Base-by-base conservation (phyloP, 2,888 invertebrate species). In the Steinernema carpocapsae region DNA sequence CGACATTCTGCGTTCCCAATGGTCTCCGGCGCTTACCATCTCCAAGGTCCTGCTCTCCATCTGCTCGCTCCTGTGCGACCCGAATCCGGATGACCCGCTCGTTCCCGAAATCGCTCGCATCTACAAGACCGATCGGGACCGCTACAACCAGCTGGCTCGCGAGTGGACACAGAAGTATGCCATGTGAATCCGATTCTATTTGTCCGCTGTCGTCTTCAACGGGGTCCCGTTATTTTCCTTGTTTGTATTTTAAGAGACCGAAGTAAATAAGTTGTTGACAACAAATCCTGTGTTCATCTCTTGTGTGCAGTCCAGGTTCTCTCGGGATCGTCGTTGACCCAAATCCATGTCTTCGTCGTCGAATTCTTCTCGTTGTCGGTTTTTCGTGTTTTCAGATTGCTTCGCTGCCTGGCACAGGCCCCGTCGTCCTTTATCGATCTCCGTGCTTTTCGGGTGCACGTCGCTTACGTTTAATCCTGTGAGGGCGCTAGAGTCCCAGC, bases 141-240 rank as follows among this genome's bases (percentile, higher is more conserved):
- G 96, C 78, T 85, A 99, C 92, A 95, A 96, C 92, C 94, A 95
- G 92, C 92, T 95, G 92, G 97, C 97, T 90, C 93, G 95, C 90
- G 97, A 99, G 92, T 99, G 97, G 97, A 97, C 97, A 91, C 93
- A 95, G 92, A 97, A 97, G 92, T 97, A 97, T 92, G 97, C 97
- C 92, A 97, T 96, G 96, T 87, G 79, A 83, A 77, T 29, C 52
- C 19, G 24, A 52, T 24, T 52, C 24, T 52, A 52, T 24, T 52
- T 52, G 19, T 37, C 37, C 24, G 52, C 52, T 52, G 52, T 52
- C 24, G 52, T 52, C 52, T 52, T 64, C 64, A 64, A 64, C 64
- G 29, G 64, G 64, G 64, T 64, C 64, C 64, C 37, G 64, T 64
- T 52, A 22, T 48, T 52, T 52, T 37, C 37, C 37, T 52, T 52